Evolutionary conservation across 2,888 invertebrate species (phyloP), one percentile per base, ranked within the genome.

Genomic region (Agonopterix alstromeriana): DNA sequence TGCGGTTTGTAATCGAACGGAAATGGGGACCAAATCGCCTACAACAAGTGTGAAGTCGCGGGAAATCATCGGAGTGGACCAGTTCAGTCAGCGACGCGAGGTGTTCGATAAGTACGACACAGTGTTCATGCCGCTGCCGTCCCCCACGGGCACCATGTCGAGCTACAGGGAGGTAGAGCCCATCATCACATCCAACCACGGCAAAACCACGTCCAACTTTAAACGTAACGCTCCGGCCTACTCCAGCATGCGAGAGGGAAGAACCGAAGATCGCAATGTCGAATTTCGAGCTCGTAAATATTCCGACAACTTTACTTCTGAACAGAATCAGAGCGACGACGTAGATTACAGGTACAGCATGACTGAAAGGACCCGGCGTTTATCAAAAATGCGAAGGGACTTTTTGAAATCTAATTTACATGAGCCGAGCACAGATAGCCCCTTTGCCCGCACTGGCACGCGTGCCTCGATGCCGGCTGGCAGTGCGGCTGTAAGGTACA

Each of bases 1-100:
- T 84, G 86, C 81, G 85, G 87, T 86, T 82, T 85, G 76, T 84
- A 78, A 86, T 85, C 81, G 82, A 77, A 77, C 83, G 83, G 82
- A 83, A 83, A 88, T 87, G 87, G 70, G 75, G 68, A 77, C 82
- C 59, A 85, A 77, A 83, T 87, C 88, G 74, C 87, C 87, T 67
- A 87, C 87, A 60, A 73, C 73, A 58, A 83, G 85, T 70, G 78
- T 88, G 62, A 84, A 76, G 81, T 79, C 82, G 74, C 84, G 87
- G 54, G 88, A 88, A 79, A 78, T 84, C 65, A 88, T 88, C 70
- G 88, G 88, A 53, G 82, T 64, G 54, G 84, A 88, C 59, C 80
- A 78, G 83, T 88, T 88, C 79, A 86, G 82, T 81, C 83, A 80
- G 77, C 80, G 88, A 54, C 87, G 88, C 62, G 88, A 88, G 64